Percentiles rank a stretch among this genome's conserved stretches.
Evolutionary conservation across 2,888 invertebrate species (phyloP).

Genomic region (Trichopria drosophilae): DNA sequence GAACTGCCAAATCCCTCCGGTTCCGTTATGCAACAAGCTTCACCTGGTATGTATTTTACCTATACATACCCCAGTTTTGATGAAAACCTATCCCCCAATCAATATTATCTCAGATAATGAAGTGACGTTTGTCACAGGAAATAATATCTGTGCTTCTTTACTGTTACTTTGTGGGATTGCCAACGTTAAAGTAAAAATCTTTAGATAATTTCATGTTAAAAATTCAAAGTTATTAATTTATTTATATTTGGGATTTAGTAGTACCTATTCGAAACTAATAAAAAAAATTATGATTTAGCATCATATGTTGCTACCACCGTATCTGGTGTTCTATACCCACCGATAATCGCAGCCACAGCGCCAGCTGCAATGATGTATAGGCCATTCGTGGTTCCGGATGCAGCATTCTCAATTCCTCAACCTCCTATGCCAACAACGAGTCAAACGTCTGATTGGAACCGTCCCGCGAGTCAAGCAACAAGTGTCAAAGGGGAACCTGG

Average conservation of each 20-base stretch:
- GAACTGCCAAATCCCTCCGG: constrained; percentile 20
- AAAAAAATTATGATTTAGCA: constrained; percentile 54
- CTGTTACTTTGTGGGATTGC: too few species aligned
- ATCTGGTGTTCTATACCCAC: constrained; percentile 65
- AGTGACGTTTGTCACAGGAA: too few species aligned
- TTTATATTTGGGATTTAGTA: too few species aligned
- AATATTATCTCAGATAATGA: too few species aligned
- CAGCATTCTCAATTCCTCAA: constrained; percentile 37
- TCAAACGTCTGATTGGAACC: constrained; percentile 37
- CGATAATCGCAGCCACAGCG: constrained; percentile 52
- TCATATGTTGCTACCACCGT: constrained; percentile 62
- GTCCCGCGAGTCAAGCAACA: constrained; percentile 62
- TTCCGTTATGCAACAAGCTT: constrained; percentile 16
- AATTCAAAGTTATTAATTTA: too few species aligned
- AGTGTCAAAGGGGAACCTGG: constrained; percentile 64
- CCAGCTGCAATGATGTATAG: constrained; percentile 64
- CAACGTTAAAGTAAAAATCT: too few species aligned
- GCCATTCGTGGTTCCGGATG: constrained; percentile 58
- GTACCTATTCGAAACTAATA: too few species aligned
- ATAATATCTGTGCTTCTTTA: too few species aligned
- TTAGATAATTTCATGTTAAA: too few species aligned
- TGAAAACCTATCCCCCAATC: too few species aligned
- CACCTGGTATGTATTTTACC: constrained; percentile 23
- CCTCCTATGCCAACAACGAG: background rate
- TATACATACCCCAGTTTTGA: too few species aligned